These are phyloP conservation scores for Malacoctenus gilli DNA, from an alignment of 2,797 vertebrate genomes.

Conservation along the genomic window DNA sequence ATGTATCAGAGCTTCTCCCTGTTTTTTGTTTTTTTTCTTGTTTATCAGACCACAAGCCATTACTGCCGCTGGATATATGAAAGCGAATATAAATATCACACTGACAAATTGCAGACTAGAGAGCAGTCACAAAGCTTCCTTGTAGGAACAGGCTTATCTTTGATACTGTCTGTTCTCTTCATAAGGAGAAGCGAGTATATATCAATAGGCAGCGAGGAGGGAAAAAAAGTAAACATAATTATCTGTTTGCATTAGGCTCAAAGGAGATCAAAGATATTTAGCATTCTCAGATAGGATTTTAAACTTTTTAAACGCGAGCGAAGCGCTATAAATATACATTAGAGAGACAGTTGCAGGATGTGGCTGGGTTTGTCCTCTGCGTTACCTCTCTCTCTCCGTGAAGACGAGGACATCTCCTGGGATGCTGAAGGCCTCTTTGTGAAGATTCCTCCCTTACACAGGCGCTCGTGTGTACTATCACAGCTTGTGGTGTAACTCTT, in stretches of 20 bases:
- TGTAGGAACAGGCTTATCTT: conserved; percentile 69
- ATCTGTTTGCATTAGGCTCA: conserved; percentile 72
- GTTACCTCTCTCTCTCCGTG: conserved; percentile 73
- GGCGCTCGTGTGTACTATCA: conserved; percentile 73
- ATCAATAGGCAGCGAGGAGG: conserved; percentile 71
- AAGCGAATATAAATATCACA: conserved; percentile 70
- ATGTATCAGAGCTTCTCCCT: background rate
- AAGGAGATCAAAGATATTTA: conserved; percentile 69
- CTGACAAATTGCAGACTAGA: conserved; percentile 74
- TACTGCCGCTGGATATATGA: conserved; percentile 50
- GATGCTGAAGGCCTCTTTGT: conserved; percentile 76
- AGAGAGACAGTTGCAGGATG: conserved; percentile 56
- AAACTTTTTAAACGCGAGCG: conserved; percentile 70
- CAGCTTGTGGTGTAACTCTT: conserved; percentile 73
- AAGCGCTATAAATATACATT: conserved; percentile 77
- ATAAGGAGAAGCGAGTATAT: conserved; percentile 59
- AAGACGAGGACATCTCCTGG: conserved; percentile 75
- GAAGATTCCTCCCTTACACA: conserved; percentile 76
- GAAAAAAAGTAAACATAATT: conserved; percentile 70
- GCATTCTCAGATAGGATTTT: conserved; percentile 64
- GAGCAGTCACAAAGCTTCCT: conserved; percentile 58
- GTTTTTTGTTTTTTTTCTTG: conserved; percentile 32
- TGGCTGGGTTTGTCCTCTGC: conserved; percentile 68
- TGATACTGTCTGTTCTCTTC: conserved; percentile 67
- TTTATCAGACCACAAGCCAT: conserved; percentile 46